These are phyloP conservation scores for Limonius californicus DNA, from an alignment of 1,140 invertebrate species.

Conservation along the genomic window DNA sequence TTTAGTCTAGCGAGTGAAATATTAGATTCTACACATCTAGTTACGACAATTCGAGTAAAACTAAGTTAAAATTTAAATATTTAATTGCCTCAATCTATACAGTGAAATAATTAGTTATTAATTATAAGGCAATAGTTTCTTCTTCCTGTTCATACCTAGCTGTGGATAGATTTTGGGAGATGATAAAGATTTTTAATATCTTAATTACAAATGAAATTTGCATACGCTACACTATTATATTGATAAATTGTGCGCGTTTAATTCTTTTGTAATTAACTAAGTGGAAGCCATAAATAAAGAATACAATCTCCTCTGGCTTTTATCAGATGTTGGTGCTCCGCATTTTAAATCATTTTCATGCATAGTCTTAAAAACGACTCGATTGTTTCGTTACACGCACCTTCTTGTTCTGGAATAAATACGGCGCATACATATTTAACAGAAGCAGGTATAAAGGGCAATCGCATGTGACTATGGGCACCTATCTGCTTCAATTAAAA, in stretches of 20 bases:
- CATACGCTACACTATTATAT: slow-evolving; percentile 21
- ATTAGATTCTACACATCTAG: too few relatives aligned
- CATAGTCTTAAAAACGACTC: background rate
- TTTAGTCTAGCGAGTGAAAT: too few relatives aligned
- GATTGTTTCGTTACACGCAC: slow-evolving; percentile 4
- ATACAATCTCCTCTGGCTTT: slow-evolving; percentile 22
- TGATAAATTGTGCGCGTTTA: slow-evolving; percentile 26
- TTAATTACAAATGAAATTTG: slow-evolving; percentile 18
- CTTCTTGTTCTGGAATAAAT: background rate
- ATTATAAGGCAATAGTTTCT: too few relatives aligned
- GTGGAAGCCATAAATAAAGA: slow-evolving; percentile 28
- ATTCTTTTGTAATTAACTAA: slow-evolving; percentile 27
- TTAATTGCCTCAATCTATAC: too few relatives aligned
- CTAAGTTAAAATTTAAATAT: too few relatives aligned
- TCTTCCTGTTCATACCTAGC: background rate
- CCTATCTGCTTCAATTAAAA: too few relatives aligned
- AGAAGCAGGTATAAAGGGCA: too few relatives aligned
- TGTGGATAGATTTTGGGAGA: background rate
- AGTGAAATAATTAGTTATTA: too few relatives aligned
- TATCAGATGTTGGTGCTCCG: slow-evolving; percentile 3
- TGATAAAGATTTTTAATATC: slow-evolving; percentile 10
- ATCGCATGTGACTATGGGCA: too few relatives aligned
- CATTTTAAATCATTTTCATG: slow-evolving; percentile 16
- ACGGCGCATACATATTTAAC: too few relatives aligned
- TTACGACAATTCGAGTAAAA: too few relatives aligned